phyloP scores from a whole-genome alignment of 2,113 vertebrate species.

The Balaeniceps rex region DNA sequence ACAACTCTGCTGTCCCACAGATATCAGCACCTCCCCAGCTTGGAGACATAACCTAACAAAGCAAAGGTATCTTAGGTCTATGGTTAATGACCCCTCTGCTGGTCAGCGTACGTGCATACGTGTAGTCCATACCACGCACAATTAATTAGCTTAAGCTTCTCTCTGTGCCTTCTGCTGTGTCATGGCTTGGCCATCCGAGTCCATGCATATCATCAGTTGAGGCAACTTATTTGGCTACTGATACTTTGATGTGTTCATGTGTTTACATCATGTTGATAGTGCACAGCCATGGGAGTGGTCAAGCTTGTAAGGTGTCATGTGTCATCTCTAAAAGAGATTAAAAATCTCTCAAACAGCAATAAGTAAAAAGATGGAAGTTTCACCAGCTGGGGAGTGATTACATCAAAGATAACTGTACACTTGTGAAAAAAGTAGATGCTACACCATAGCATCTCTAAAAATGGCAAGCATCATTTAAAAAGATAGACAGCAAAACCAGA shows the following conservation, averaged over 20 bases:
- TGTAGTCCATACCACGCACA: neutral
- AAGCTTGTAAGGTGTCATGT: neutral
- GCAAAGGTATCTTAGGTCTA: neutral
- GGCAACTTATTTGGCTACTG: neutral
- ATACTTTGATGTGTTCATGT: neutral
- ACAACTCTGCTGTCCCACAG: neutral
- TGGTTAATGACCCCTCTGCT: neutral
- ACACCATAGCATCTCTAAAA: neutral
- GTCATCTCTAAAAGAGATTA: neutral
- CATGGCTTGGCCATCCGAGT: neutral
- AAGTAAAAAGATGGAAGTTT: neutral
- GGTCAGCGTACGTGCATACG: accelerated
- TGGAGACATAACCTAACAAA: neutral
- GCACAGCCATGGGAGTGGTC: neutral
- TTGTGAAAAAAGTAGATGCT: neutral
- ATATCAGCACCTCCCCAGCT: neutral
- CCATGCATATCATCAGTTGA: neutral
- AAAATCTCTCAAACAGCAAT: neutral
- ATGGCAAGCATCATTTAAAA: neutral
- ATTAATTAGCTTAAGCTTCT: neutral
- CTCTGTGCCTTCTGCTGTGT: accelerated
- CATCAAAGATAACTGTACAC: neutral
- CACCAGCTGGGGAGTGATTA: neutral
- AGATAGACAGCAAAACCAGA: neutral
- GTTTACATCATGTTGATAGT: neutral